Percentiles rank a stretch among this genome's conserved stretches.
These are phyloP conservation scores for Serilophus lunatus DNA, from an alignment of 2,113 vertebrate genomes.

Conservation along the genomic window DNA sequence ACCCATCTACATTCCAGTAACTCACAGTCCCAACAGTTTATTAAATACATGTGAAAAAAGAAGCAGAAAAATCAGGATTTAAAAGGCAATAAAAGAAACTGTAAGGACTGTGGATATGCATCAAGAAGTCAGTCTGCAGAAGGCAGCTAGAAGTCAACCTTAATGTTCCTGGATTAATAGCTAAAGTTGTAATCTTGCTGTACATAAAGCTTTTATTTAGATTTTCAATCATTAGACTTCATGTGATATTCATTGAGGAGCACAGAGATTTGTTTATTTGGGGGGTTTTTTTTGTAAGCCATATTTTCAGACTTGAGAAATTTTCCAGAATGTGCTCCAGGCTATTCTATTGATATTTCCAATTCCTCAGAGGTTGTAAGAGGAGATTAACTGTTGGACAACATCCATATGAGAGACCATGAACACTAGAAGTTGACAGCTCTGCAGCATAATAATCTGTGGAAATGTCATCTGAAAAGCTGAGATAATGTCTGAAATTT, in stretches of 20 bases:
- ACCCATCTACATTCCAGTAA: not conserved
- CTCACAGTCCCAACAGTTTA: not conserved
- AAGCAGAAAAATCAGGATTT: not conserved
- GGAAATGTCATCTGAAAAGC: constrained; percentile 65
- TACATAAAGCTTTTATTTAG: not conserved
- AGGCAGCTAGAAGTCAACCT: not conserved
- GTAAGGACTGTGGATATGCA: not conserved
- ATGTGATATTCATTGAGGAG: not conserved
- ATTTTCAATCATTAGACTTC: not conserved
- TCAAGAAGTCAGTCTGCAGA: not conserved
- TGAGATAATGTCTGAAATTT: constrained; percentile 67
- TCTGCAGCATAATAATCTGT: constrained; percentile 43
- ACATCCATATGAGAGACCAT: constrained; percentile 1
- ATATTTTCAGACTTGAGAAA: constrained; percentile 25
- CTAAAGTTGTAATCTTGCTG: not conserved
- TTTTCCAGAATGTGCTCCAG: constrained; percentile 52
- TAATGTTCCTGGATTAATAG: not conserved
- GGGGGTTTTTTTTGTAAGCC: not conserved
- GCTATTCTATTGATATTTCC: constrained; percentile 38
- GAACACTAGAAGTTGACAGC: constrained; percentile 23
- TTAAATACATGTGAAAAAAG: not conserved
- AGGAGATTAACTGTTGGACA: constrained; percentile 48
- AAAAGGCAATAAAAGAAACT: not conserved
- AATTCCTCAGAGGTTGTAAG: constrained; percentile 23
- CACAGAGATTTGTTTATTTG: not conserved